These are phyloP conservation scores for Sebastes goodei DNA, from an alignment of 2,797 vertebrate species.

Conservation along the genomic window DNA sequence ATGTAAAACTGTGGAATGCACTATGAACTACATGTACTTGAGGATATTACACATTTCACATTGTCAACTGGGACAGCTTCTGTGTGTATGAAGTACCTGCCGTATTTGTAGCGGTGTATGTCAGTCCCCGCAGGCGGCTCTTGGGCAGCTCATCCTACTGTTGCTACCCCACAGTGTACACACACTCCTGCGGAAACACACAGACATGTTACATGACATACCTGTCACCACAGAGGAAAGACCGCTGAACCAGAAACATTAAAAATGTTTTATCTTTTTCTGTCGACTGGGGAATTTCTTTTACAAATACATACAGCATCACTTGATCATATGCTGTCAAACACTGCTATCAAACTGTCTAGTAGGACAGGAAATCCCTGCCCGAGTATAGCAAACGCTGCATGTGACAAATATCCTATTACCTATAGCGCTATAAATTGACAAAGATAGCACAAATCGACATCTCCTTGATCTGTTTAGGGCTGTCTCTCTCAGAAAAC, in stretches of 20 bases:
- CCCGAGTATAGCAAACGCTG: neutral
- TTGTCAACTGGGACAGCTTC: neutral
- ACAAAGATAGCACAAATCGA: neutral
- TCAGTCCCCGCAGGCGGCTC: constrained; percentile 72
- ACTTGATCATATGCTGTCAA: neutral
- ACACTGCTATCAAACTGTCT: neutral
- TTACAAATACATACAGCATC: neutral
- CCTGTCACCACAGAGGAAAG: neutral
- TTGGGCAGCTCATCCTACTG: constrained; percentile 70
- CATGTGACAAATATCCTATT: neutral
- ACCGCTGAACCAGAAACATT: neutral
- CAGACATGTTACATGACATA: constrained; percentile 30
- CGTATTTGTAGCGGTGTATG: constrained; percentile 63
- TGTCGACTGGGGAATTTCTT: neutral
- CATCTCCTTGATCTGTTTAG: neutral
- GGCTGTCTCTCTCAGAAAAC: neutral
- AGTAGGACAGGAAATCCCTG: neutral
- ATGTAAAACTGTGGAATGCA: neutral
- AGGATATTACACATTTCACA: neutral
- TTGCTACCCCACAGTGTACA: constrained; percentile 49
- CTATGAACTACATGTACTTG: neutral
- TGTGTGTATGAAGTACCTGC: constrained; percentile 69
- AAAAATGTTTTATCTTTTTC: neutral
- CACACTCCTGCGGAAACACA: constrained; percentile 65
- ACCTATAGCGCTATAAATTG: neutral